Conservation (phyloP, 2,888 invertebrate genomes). For the Heliconius aoede region DNA sequence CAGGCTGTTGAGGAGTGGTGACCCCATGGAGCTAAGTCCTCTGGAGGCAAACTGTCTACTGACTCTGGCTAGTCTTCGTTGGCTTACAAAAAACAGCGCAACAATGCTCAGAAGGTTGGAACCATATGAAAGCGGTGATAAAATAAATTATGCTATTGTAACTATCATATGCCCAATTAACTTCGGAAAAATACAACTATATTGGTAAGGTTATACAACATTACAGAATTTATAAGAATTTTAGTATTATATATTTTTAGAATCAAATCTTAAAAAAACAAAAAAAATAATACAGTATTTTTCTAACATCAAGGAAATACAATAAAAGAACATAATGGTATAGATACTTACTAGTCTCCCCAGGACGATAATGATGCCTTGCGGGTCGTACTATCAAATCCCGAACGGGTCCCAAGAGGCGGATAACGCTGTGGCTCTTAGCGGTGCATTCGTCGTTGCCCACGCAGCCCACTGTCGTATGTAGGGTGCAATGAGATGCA, state of each 20-base stretch:
- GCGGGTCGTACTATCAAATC: conserved; percentile 86
- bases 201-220: neutral
- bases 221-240: neutral
- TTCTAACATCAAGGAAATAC: neutral
- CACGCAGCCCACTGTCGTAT: conserved; percentile 85
- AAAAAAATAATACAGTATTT: too few relatives aligned
- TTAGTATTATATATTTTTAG: too few relatives aligned
- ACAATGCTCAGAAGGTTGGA: too few relatives aligned
- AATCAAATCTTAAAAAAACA: too few relatives aligned
- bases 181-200: neutral
- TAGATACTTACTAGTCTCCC: conserved; percentile 83
- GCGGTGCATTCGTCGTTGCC: conserved; percentile 82
- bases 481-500: conserved; percentile 84
- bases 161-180: neutral
- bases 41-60: too few relatives aligned
- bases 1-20: neutral
- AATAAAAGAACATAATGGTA: neutral
- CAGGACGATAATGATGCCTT: conserved; percentile 85
- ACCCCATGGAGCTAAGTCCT: neutral
- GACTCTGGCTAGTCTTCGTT: too few relatives aligned
- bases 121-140: too few relatives aligned
- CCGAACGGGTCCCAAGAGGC: conserved; percentile 85
- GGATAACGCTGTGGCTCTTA: conserved; percentile 84
- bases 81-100: too few relatives aligned
- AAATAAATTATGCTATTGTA: too few relatives aligned